Percentiles rank a stretch among this genome's conserved stretches.
These are phyloP conservation scores for Tor tambroides DNA, from an alignment of 2,113 vertebrate genomes.

Conservation along the genomic window DNA sequence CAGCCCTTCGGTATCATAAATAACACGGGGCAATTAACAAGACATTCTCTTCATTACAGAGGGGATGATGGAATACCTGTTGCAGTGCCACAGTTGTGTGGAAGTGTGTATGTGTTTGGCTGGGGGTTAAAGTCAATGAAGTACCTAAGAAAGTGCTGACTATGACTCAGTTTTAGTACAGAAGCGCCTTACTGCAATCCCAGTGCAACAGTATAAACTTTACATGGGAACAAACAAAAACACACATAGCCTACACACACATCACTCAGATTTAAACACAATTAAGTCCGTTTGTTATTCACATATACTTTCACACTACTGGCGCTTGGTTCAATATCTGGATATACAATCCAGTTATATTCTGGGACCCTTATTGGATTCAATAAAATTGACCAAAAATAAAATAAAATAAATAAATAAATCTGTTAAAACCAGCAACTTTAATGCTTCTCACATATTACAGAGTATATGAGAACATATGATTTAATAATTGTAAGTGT, in stretches of 20 bases:
- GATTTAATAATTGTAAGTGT: too few species aligned
- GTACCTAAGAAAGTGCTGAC: slow-evolving; percentile 40
- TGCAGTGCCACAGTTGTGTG: slow-evolving; percentile 35
- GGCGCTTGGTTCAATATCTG: neutral
- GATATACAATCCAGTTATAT: neutral
- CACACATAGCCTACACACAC: neutral
- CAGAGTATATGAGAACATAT: too few species aligned
- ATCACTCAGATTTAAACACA: neutral
- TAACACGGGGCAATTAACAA: slow-evolving; percentile 36
- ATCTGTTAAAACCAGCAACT: too few species aligned
- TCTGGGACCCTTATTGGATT: neutral
- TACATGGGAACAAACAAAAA: neutral
- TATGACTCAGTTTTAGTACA: slow-evolving; percentile 24
- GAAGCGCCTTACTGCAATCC: slow-evolving; percentile 30
- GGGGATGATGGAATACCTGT: slow-evolving; percentile 30
- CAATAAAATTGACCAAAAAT: too few species aligned
- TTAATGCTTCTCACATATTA: too few species aligned
- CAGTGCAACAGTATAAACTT: neutral
- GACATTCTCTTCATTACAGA: slow-evolving; percentile 34
- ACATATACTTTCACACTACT: neutral
- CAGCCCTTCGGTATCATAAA: slow-evolving; percentile 17
- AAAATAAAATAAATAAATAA: too few species aligned
- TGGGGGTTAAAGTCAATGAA: slow-evolving; percentile 22
- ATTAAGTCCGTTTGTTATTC: neutral
- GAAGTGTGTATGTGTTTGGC: slow-evolving; percentile 34